Conservation (phyloP, 2,888 invertebrate genomes). For the Drosophila neonasuta region DNA sequence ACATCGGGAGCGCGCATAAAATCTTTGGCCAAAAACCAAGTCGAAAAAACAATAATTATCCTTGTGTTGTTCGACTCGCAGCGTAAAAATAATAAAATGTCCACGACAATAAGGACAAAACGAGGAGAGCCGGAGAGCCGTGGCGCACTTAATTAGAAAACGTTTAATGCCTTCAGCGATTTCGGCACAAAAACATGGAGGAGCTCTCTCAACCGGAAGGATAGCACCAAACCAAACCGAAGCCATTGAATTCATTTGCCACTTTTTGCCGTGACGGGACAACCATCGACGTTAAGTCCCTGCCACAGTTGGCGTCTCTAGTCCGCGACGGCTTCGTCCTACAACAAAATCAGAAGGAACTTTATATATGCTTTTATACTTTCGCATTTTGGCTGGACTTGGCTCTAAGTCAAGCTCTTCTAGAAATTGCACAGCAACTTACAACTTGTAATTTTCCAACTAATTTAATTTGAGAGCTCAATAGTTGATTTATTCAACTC, state of each 20-base stretch:
- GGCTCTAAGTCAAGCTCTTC: neutral
- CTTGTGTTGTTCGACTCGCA: conserved; percentile 61
- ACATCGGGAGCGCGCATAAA: conserved; percentile 54
- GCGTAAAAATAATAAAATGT: conserved; percentile 65
- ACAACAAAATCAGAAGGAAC: conserved; percentile 40
- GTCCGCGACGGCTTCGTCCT: conserved; percentile 3
- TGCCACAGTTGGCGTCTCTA: conserved; percentile 28
- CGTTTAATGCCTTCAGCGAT: conserved; percentile 67
- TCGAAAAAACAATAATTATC: conserved; percentile 68
- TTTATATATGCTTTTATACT: conserved; percentile 54
- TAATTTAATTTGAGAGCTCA: conserved; percentile 69
- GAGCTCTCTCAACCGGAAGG: conserved; percentile 50
- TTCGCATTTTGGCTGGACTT: conserved; percentile 17
- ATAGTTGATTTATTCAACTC: conserved; percentile 61
- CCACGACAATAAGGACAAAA: conserved; percentile 46
- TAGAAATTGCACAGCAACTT: conserved; percentile 2
- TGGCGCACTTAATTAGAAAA: conserved; percentile 73
- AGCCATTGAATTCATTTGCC: conserved; percentile 41
- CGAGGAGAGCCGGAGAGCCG: conserved; percentile 17
- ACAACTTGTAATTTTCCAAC: conserved; percentile 66
- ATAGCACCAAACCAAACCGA: conserved; percentile 31
- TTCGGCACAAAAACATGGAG: conserved; percentile 25
- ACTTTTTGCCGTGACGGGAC: conserved; percentile 23
- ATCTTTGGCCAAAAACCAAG: conserved; percentile 50
- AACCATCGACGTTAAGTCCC: conserved; percentile 23